Evolutionary conservation across 2,113 vertebrate species (phyloP).

Genomic region (Dicerorhinus sumatrensis): DNA sequence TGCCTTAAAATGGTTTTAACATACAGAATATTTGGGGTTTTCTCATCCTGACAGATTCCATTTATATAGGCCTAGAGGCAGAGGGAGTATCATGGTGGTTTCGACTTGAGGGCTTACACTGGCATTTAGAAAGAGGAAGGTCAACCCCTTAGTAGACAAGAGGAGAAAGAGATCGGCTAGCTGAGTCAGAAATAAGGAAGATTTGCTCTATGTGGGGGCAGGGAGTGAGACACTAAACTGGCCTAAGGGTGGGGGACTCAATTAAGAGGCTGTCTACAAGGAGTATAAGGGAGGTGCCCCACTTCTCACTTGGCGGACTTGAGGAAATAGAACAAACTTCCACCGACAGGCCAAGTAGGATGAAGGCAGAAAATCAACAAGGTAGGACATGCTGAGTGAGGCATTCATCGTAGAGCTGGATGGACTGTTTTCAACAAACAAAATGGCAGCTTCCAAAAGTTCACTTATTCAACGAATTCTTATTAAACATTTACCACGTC

Average conservation of each 20-base stretch:
- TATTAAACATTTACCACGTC: background rate
- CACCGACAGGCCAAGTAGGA: too few species aligned
- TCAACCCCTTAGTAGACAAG: background rate
- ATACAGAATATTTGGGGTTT: background rate
- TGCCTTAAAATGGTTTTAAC: background rate
- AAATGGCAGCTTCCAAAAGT: background rate
- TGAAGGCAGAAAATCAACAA: background rate
- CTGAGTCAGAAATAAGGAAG: background rate
- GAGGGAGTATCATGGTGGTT: background rate
- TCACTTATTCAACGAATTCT: background rate
- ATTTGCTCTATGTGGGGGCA: background rate
- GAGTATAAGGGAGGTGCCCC: background rate
- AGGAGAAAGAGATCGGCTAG: background rate
- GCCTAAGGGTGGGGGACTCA: background rate
- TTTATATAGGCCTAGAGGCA: background rate
- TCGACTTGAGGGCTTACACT: background rate
- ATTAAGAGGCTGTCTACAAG: background rate
- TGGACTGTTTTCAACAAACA: background rate
- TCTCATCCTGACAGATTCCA: background rate
- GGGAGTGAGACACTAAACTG: background rate
- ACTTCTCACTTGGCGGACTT: background rate
- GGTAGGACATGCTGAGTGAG: background rate
- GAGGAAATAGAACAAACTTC: background rate
- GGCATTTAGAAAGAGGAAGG: background rate
- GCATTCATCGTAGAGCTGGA: background rate